Conservation (phyloP, 2,888 invertebrate genomes). For the Antheraea yamamai region DNA sequence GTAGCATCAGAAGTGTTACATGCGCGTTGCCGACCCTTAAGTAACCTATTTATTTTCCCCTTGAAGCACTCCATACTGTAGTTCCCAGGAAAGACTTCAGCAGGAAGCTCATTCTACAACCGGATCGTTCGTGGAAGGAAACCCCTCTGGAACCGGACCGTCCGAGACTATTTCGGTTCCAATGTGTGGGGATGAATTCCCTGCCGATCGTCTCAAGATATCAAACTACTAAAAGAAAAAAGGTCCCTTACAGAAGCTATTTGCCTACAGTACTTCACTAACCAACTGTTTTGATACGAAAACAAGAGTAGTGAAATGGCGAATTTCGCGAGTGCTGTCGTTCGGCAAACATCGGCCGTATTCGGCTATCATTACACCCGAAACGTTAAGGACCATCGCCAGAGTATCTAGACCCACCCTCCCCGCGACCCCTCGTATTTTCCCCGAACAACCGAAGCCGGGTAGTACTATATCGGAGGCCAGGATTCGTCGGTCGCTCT, state of each 20-base stretch:
- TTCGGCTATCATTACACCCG: slow-evolving; percentile 8
- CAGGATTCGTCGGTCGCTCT: slow-evolving; percentile 48
- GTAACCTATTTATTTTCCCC: too few relatives aligned
- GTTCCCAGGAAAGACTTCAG: too few relatives aligned
- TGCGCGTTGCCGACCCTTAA: too few relatives aligned
- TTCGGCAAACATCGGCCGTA: slow-evolving; percentile 4
- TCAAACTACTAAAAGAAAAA: too few relatives aligned
- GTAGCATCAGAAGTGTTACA: too few relatives aligned
- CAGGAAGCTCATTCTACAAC: too few relatives aligned
- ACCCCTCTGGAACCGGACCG: too few relatives aligned
- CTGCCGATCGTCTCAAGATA: too few relatives aligned
- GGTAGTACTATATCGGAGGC: slow-evolving; percentile 33
- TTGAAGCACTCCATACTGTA: too few relatives aligned
- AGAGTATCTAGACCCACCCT: not conserved
- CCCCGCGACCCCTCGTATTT: slow-evolving; percentile 24
- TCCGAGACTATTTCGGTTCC: too few relatives aligned
- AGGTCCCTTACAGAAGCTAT: not conserved
- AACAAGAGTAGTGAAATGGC: not conserved
- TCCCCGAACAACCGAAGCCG: not conserved
- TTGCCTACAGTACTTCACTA: not conserved
- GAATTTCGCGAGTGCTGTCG: not conserved
- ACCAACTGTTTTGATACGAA: not conserved
- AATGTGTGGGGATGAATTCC: too few relatives aligned
- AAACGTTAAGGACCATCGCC: not conserved
- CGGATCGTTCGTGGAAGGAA: too few relatives aligned